These are phyloP conservation scores for Eulemur rubriventer DNA, from an alignment of 2,797 vertebrate species.

Conservation along the genomic window DNA sequence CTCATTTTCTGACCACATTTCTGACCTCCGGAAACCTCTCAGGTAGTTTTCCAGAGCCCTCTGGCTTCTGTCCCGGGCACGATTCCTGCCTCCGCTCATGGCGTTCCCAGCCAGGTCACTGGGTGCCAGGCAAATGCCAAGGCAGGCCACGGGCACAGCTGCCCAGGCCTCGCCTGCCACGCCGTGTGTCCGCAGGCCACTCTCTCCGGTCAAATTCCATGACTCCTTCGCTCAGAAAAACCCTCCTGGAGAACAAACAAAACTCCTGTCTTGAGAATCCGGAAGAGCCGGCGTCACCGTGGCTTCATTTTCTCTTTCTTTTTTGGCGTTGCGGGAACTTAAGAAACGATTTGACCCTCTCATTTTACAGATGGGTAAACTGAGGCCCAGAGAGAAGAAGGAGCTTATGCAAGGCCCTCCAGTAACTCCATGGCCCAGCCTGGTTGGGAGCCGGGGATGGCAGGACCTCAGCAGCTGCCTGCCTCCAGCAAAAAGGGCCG, in stretches of 20 bases:
- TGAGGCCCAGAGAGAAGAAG: neutral
- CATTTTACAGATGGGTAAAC: neutral
- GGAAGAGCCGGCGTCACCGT: rapidly evolving
- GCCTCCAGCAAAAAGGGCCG: rapidly evolving
- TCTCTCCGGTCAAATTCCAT: neutral
- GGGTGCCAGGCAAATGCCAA: neutral
- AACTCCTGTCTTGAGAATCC: neutral
- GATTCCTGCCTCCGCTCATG: rapidly evolving
- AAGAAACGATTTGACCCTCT: neutral
- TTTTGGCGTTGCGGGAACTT: rapidly evolving
- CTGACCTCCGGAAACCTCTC: neutral
- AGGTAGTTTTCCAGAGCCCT: neutral
- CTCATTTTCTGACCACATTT: neutral
- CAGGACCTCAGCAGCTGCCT: neutral
- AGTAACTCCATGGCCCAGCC: neutral
- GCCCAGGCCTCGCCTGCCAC: neutral
- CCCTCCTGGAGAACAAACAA: neutral
- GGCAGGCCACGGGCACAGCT: rapidly evolving
- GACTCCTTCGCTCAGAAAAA: neutral
- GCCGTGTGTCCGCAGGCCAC: rapidly evolving
- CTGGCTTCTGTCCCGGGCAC: neutral
- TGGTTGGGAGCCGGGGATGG: rapidly evolving
- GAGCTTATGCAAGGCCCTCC: neutral
- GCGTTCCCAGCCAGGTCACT: neutral
- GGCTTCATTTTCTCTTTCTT: rapidly evolving